A percentile compares a stretch with the other conserved stretches of the same genome.
Conservation (phyloP, 1,140 invertebrate genomes). For the Pteromalus puparum region DNA sequence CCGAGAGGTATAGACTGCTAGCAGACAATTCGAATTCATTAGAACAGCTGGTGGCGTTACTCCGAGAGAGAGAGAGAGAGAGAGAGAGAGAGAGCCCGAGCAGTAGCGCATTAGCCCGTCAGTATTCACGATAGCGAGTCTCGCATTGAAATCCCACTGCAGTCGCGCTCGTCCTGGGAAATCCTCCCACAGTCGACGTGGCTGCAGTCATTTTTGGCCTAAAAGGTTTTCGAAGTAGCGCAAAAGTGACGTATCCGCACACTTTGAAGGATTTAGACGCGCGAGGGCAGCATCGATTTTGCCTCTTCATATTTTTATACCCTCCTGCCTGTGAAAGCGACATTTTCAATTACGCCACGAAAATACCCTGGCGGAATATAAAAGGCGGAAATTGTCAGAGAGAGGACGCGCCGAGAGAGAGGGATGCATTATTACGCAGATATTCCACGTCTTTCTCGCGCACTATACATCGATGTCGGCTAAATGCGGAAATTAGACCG, state of each 20-base stretch:
- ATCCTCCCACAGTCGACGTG: background rate
- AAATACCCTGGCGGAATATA: slow-evolving; percentile 43
- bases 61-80: too few species aligned
- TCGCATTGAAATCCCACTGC: background rate
- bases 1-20: too few species aligned
- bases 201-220: slow-evolving; percentile 20
- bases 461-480: background rate
- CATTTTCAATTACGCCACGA: slow-evolving; percentile 37
- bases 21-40: too few species aligned
- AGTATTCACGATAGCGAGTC: background rate
- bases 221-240: slow-evolving; percentile 44
- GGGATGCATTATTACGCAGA: background rate
- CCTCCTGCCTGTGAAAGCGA: background rate
- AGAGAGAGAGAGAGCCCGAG: too few species aligned
- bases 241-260: background rate
- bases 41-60: too few species aligned
- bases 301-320: slow-evolving; percentile 8
- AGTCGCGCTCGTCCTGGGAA: too few species aligned
- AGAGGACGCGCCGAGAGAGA: background rate
- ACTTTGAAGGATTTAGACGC: background rate
- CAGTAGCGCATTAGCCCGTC: background rate
- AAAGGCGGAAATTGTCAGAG: slow-evolving; percentile 53
- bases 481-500: slow-evolving; percentile 55
- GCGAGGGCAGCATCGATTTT: slow-evolving; percentile 16
- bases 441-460: background rate